A percentile compares a stretch with the other conserved stretches of the same genome.
These are phyloP conservation scores for Leptestheria dahalacensis DNA, from an alignment of 1,140 invertebrate species.

Conservation along the genomic window DNA sequence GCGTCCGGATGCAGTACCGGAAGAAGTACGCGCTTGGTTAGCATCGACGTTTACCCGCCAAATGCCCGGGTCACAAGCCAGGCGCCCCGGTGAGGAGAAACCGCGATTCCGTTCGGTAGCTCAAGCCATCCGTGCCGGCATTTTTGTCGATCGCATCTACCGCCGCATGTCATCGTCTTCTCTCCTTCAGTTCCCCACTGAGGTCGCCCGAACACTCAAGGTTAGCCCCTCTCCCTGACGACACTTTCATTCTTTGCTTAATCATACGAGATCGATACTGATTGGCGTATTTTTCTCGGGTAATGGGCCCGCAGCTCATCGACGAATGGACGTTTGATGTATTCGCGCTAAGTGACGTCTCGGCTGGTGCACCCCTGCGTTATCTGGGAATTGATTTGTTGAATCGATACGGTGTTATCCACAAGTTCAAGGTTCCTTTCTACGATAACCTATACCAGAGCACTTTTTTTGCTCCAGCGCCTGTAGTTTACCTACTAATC, in stretches of 20 bases:
- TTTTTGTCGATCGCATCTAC: constrained; percentile 93
- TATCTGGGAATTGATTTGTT: constrained; percentile 86
- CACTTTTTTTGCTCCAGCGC: no score
- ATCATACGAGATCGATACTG: no score
- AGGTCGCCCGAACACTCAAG: constrained; percentile 75
- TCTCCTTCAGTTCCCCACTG: constrained; percentile 75
- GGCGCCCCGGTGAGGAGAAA: constrained; percentile 57
- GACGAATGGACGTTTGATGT: constrained; percentile 95
- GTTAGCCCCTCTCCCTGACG: no score
- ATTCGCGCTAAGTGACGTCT: constrained; percentile 69
- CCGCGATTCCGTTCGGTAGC: constrained; percentile 86
- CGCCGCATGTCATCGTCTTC: constrained; percentile 69
- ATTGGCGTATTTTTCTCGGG: no score
- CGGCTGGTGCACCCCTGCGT: constrained; percentile 69
- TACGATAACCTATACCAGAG: no score
- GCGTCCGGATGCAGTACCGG: constrained; percentile 87
- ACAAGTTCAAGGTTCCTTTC: constrained; percentile 70
- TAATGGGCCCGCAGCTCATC: constrained; percentile 43
- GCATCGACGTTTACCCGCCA: constrained; percentile 91
- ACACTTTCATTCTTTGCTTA: not conserved
- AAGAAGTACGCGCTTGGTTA: constrained; percentile 90
- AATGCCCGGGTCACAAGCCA: constrained; percentile 40
- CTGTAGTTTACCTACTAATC: no score
- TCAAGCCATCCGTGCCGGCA: constrained; percentile 91
- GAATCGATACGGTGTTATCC: constrained; percentile 87